These are phyloP conservation scores for Willowsia nigromaculata DNA, from an alignment of 2,888 invertebrate genomes.

Conservation along the genomic window DNA sequence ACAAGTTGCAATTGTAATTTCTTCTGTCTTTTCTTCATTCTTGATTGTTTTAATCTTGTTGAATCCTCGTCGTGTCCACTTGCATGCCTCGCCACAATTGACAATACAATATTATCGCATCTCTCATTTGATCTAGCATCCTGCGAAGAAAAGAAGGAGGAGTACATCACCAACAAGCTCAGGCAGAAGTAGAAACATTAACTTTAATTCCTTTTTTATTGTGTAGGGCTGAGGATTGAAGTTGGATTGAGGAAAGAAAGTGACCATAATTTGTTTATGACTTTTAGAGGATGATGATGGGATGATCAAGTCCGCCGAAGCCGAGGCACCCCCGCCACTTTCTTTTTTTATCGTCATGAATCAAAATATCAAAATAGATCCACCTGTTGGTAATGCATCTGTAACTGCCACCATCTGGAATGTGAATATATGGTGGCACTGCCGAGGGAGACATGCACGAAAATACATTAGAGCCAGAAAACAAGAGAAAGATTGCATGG, in stretches of 20 bases:
- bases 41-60: slow-evolving; percentile 47
- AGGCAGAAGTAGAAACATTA: neutral
- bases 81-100: neutral
- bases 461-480: slow-evolving; percentile 38
- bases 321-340: neutral
- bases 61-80: slow-evolving; percentile 14
- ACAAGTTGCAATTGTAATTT: neutral
- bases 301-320: neutral
- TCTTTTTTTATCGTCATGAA: neutral
- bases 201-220: neutral
- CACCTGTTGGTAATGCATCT: neutral
- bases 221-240: neutral
- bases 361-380: neutral
- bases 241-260: neutral
- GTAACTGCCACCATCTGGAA: neutral
- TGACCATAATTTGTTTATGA: slow-evolving; percentile 17
- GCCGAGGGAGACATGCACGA: neutral
- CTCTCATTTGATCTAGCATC: neutral
- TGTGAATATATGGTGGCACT: neutral
- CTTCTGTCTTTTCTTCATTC: neutral
- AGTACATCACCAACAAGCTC: neutral
- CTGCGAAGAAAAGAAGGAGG: neutral
- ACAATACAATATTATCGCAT: neutral
- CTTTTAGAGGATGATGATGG: neutral
- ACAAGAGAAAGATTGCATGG: slow-evolving; percentile 71